Evolutionary conservation across 1,140 invertebrate genomes (phyloP), one percentile per base, ranked within the genome.

Genomic region (Saccostrea echinata): DNA sequence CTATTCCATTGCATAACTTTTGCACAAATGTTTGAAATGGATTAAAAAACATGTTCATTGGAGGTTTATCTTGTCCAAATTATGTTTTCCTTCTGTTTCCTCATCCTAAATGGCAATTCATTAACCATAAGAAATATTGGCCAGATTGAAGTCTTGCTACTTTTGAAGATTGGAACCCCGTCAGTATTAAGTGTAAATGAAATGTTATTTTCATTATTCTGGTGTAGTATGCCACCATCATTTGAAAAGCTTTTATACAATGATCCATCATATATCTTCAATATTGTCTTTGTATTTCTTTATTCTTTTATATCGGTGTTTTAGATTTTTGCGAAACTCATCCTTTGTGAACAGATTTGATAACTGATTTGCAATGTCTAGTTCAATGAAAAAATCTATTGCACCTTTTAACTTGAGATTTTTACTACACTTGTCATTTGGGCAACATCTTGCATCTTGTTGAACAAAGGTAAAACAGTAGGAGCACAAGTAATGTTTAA

Each of bases 141-240:
- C 90, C 87, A 90, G 21, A 89, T 52, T 3, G 83, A 88, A 1
- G 57, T 27, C 43, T 88, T 86, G 71, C 85, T 88, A 24, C 83
- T 85, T 84, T 88, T 87, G 53, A 88, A 90, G 12, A 90, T 82
- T 51, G 88, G 55, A 8, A 85, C 88, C 1, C 90, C 88, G 57
- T 90, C 88, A 27, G 90, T 89, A 33, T 90, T 90, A 9, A 87
- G 57, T 18, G 82, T 71, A 43, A 90, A 90, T 16, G 86, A 90
- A 35, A 90, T 43, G 80, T 90, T 90, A 1, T 90, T 53, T 11
- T 76, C 83, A 27, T 71, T 8, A 80, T 61, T 88, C 9, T 27
- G 64, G 64, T 57, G 55, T 3, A 89, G n/a, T 21, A 55, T 61
- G 2, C 89, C 84, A 21, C 35, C 35, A 16, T 82, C 24, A 1